Evolutionary conservation across 2,888 invertebrate genomes (phyloP).

Genomic region (Brachyopa scutellaris): DNA sequence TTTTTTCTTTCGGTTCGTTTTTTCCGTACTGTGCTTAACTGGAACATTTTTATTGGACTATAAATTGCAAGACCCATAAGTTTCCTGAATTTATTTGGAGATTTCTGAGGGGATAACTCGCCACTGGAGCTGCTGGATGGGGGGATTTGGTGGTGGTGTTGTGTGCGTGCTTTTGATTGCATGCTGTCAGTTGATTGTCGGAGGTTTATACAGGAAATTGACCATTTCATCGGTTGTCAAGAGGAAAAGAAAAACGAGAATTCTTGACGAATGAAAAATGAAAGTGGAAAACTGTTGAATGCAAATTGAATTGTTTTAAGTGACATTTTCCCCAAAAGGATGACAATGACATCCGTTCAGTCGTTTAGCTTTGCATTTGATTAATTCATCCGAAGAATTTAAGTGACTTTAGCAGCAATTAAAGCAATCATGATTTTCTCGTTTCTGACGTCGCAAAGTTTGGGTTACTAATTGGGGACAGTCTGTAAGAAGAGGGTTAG

Average conservation of each 20-base stretch:
- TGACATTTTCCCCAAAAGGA: no score
- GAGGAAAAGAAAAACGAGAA: not conserved
- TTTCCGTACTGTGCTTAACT: constrained; percentile 45
- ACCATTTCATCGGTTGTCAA: constrained; percentile 60
- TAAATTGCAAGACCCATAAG: constrained; percentile 63
- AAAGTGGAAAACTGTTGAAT: constrained; percentile 24
- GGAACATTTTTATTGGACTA: constrained; percentile 63
- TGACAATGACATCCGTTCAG: constrained; percentile 10
- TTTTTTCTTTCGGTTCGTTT: not conserved
- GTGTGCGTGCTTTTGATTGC: constrained; percentile 62
- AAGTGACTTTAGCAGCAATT: no score
- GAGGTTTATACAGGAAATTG: constrained; percentile 57
- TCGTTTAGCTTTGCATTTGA: constrained; percentile 25
- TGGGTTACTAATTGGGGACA: no score
- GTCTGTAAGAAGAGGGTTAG: no score
- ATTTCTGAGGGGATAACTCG: constrained; percentile 32
- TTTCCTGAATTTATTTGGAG: constrained; percentile 50
- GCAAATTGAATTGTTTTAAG: constrained; percentile 53
- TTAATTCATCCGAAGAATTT: not conserved
- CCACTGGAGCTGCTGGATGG: not conserved
- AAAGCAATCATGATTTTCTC: no score
- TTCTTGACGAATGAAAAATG: constrained; percentile 7
- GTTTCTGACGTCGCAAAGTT: no score
- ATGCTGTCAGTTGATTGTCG: constrained; percentile 60
- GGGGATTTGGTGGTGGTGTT: not conserved